Percentiles rank a stretch among this genome's conserved stretches.
phyloP scores from a whole-genome alignment of 2,888 invertebrate genomes.

The Eristalis pertinax region DNA sequence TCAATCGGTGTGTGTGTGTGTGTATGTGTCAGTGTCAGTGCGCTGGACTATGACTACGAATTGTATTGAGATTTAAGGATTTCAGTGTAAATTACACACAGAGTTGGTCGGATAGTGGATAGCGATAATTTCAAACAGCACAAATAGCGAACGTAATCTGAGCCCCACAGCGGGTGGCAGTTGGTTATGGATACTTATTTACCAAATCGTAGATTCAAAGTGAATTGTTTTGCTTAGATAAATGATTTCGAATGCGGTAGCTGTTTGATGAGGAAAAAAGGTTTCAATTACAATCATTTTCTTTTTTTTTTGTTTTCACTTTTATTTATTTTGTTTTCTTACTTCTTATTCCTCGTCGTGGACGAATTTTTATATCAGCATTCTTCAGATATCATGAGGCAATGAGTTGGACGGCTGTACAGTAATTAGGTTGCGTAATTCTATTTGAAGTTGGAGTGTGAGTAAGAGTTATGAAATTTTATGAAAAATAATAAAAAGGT shows the following conservation, averaged over 20 bases:
- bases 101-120: slow-evolving; percentile 1
- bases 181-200: slow-evolving; percentile 12
- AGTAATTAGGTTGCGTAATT: neutral
- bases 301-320: neutral
- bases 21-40: too few species aligned
- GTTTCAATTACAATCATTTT: slow-evolving; percentile 43
- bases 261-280: slow-evolving; percentile 46
- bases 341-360: neutral
- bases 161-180: slow-evolving; percentile 43
- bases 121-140: neutral
- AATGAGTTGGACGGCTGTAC: neutral
- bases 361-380: neutral
- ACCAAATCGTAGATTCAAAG: slow-evolving; percentile 20
- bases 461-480: neutral
- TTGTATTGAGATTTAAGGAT: slow-evolving; percentile 38
- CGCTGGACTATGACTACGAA: neutral
- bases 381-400: neutral
- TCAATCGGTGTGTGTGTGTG: neutral
- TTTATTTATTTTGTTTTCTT: neutral
- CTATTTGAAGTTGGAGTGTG: neutral
- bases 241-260: slow-evolving; percentile 42
- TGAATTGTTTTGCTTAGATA: slow-evolving; percentile 45
- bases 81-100: slow-evolving; percentile 47
- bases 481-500: too few species aligned
- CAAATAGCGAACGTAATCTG: slow-evolving; percentile 19